These are phyloP conservation scores for Andrena bicolor DNA, from an alignment of 2,888 invertebrate species.

Conservation along the genomic window DNA sequence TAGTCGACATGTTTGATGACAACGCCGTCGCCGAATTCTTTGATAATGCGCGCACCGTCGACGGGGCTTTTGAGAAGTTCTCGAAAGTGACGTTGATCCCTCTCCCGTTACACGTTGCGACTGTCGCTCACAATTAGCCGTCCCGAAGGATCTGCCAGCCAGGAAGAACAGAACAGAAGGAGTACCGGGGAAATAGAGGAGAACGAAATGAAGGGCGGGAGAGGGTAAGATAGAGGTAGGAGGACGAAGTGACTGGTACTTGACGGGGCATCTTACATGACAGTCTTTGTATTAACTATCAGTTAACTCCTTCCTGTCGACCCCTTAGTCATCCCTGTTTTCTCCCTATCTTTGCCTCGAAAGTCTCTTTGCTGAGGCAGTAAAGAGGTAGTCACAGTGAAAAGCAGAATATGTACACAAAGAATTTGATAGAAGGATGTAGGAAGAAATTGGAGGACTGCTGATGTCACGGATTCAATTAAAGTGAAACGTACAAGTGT, in stretches of 20 bases:
- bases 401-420: background rate
- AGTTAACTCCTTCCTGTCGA: constrained; percentile 76
- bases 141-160: constrained; percentile 78
- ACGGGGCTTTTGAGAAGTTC: constrained; percentile 75
- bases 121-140: constrained; percentile 84
- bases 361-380: constrained; percentile 43
- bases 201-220: constrained; percentile 67
- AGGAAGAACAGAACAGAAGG: constrained; percentile 72
- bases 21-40: constrained; percentile 55
- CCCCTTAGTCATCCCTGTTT: constrained; percentile 66
- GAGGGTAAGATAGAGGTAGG: constrained; percentile 58
- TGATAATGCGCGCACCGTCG: constrained; percentile 63
- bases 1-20: constrained; percentile 24
- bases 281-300: constrained; percentile 83
- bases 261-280: constrained; percentile 78
- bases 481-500: no score
- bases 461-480: no score
- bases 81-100: constrained; percentile 79
- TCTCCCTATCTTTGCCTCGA: constrained; percentile 41
- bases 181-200: constrained; percentile 71
- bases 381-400: constrained; percentile 24
- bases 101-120: constrained; percentile 77
- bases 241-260: constrained; percentile 73
- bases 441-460: no score
- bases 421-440: no score